Base-by-base conservation (phyloP, 1,140 invertebrate genomes). In the Saxidomus purpurata region DNA sequence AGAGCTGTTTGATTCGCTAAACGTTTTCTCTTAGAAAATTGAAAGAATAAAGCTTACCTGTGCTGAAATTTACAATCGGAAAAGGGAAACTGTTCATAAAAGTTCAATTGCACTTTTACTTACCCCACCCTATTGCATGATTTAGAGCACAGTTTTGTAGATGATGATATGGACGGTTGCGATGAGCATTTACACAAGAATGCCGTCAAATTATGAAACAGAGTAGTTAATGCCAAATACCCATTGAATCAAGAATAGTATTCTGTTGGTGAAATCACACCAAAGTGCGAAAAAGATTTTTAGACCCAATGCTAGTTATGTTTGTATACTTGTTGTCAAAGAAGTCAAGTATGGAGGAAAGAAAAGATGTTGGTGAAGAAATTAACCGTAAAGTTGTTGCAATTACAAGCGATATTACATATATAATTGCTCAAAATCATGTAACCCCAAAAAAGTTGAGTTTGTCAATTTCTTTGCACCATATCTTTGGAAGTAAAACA, bases 261-360 rank as follows among this genome's bases (percentile, higher is more conserved):
- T 69, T 84, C 81, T 69, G 9, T 28, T 22, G 63, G 38, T 84
- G 81, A 84, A 34, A 47, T 71, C 8, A 47, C 38, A n/a, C 69
- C 1, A 3, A 40, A 38, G 19, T 1, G 36, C 81, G 69, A 31
- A 67, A 34, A 22, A 28, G 4, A 13, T 84, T 47, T 71, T 0
- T 84, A 40, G 61, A 84, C 43, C 34, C 59, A 6, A 34, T 36
- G n/a, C 47, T 80, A 15, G 25, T 36, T 1, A 49, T 19, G 19
- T 34, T 59, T 34, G 22, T 80, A 19, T 13, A 28, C 31, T 80
- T 49, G 55, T 9, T 80, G 40, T 55, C 77, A 8, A 6, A 28
- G 25, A 28, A 63, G 28, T 28, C 59, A 17, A 47, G 17, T 8
- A 17, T 47, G 8, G 61, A 63, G 22, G 31, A 25, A 31, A 22